Conservation (phyloP, 2,113 vertebrate species). For the Boulengeromyrus knoepffleri region DNA sequence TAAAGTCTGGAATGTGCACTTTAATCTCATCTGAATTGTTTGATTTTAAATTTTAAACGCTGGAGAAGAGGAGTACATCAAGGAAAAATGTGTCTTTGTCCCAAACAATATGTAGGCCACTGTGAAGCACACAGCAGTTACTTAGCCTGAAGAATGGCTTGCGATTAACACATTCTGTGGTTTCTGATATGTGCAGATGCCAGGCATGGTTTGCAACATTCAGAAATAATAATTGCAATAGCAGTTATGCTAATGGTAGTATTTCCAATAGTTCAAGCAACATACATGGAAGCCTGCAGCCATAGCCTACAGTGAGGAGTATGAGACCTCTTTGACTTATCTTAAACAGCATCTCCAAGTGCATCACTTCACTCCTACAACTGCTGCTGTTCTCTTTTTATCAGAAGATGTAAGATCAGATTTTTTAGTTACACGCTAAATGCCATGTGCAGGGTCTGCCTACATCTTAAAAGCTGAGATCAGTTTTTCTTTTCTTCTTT, state of each 20-base stretch:
- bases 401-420: background rate
- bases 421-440: background rate
- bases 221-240: background rate
- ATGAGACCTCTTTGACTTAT: background rate
- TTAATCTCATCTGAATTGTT: too few species aligned
- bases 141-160: background rate
- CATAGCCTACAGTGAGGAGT: background rate
- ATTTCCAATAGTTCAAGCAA: background rate
- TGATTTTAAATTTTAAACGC: too few species aligned
- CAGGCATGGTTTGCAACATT: background rate
- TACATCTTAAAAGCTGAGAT: background rate
- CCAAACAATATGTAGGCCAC: too few species aligned
- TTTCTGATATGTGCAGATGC: background rate
- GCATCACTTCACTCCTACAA: background rate
- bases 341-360: background rate
- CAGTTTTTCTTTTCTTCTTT: background rate
- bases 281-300: background rate
- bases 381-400: background rate
- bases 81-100: too few species aligned
- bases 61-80: too few species aligned
- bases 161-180: background rate
- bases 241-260: background rate
- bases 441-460: background rate
- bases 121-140: background rate
- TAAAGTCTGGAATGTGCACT: too few species aligned